Conservation (phyloP, 2,113 vertebrate genomes). For the Grammomys surdaster region DNA sequence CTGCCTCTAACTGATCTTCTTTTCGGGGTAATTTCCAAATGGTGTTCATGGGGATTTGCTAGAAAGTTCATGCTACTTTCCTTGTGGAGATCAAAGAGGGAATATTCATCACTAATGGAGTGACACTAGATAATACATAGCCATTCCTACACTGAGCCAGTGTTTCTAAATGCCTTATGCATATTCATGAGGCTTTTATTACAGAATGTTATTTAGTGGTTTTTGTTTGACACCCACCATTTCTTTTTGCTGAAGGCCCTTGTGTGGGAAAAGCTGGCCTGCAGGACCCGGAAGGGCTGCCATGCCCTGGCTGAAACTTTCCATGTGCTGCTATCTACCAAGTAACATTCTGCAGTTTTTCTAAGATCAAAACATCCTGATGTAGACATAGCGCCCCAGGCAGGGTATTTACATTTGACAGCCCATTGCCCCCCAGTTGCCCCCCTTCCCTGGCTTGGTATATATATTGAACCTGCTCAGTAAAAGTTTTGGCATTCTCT, state of each 20-base stretch:
- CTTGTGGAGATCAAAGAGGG: background rate
- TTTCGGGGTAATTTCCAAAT: background rate
- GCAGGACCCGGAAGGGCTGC: too few species aligned
- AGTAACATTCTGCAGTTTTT: too few species aligned
- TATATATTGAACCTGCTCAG: too few species aligned
- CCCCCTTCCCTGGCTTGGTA: too few species aligned
- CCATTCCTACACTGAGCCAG: background rate
- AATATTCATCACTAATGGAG: background rate
- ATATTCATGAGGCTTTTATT: background rate
- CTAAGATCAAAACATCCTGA: too few species aligned
- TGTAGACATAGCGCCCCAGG: too few species aligned
- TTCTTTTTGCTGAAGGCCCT: background rate
- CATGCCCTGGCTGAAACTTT: too few species aligned
- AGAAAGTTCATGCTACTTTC: background rate
- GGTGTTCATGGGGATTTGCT: background rate
- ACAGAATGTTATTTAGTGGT: background rate
- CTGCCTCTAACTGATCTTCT: background rate
- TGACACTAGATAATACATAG: background rate
- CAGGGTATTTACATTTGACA: too few species aligned
- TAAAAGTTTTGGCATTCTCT: too few species aligned
- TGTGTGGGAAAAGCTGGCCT: background rate
- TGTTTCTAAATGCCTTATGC: constrained; percentile 14
- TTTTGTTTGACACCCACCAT: background rate
- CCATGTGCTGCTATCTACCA: too few species aligned
- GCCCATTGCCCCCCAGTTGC: too few species aligned